Base-by-base conservation (phyloP, 2,888 invertebrate species). In the Abscondita cerata region DNA sequence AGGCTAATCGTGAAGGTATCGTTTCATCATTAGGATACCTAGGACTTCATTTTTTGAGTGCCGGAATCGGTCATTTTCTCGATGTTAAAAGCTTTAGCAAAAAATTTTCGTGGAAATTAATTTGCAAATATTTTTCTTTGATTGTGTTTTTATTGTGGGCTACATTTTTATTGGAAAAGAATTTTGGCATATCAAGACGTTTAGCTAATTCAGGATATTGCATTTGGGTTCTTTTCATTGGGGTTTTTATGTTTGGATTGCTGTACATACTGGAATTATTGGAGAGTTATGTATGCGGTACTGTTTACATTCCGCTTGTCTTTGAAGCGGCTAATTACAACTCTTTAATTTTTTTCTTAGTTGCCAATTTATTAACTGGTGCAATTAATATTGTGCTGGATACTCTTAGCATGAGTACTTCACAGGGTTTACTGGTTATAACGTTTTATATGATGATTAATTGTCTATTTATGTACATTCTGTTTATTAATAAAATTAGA, bases 1-100 rank as follows among this genome's bases (percentile, higher is more conserved):
- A 87, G 44, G 93, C 96, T 0, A 99, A 99, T 80, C 87, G 93
- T 59, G 98, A 99, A 82, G 98, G 98, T 0, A 81, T 98, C 36
- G 86, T 88, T 16, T 96, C 98, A 0, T 83, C 89, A 34, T 81
- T 91, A 0, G 98, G 98, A 1, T 98, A 94, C 78, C 81, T 95
- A 0, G 86, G 91, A 0, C 81, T 98, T 3, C 96, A 95, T 79
- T 83, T 96, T 59, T 84, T 89, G 66, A 89, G 91, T 19, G 86
- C 89, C 54, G 84, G 86, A 70, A 75, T 91, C 53, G 90, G 89
- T 38, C 79, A 81, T 66, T 75, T 85, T 52, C 75, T 90, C 25
- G 78, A 77, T 20, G 75, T 82, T 66, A 77, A 76, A 64, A 77
- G 74, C 40, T 41, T 33, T 12, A 13, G 34, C 4, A 25, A 13